Evolutionary conservation across 2,888 invertebrate genomes (phyloP), one percentile per base, ranked within the genome.

Genomic region (Abrostola triplasia): DNA sequence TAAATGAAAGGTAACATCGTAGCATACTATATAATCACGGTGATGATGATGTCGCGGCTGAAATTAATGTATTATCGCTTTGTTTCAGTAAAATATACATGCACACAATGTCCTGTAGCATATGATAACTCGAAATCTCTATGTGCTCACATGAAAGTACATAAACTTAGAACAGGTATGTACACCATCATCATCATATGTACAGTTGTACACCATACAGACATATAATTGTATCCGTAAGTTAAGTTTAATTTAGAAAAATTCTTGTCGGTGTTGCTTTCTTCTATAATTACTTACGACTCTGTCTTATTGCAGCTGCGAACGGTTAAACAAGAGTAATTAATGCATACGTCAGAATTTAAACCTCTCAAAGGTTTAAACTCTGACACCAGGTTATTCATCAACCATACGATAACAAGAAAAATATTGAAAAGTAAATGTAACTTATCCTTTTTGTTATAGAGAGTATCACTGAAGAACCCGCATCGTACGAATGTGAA

Each of bases 141-240:
- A 49, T 95, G 95, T 67, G 91, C 95, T 0, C 96, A 97, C 76
- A 95, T 95, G 93, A 96, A 96, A 81, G 90, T 93, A 0, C 96
- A 96, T 82, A 95, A 95, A 81, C 68, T 66, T 8, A 88, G 81
- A 78, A 24, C 79, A 79, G 87, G 90, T 90, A 82, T 49, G 59
- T 67, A 24, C 24, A 24, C 5, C 10, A 11, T 35, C 11, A 38
- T 0, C 5, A 36, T 36, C 6, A 1, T 6, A 11, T 49, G 1
- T 49, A 5, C 35, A 36, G 7, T 47, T 13, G 2, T 5, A 13
- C 12, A n/a, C n/a, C n/a, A n/a, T n/a, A n/a, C 47, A 47, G 13
- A 47, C 2, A 47, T 47, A 47, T 47, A n/a, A n/a, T n/a, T n/a
- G n/a, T n/a, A n/a, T n/a, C n/a, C n/a, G n/a, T n/a, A n/a, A n/a